Evolutionary conservation across 2,888 invertebrate genomes (phyloP).

Genomic region (Coelinius sp.): DNA sequence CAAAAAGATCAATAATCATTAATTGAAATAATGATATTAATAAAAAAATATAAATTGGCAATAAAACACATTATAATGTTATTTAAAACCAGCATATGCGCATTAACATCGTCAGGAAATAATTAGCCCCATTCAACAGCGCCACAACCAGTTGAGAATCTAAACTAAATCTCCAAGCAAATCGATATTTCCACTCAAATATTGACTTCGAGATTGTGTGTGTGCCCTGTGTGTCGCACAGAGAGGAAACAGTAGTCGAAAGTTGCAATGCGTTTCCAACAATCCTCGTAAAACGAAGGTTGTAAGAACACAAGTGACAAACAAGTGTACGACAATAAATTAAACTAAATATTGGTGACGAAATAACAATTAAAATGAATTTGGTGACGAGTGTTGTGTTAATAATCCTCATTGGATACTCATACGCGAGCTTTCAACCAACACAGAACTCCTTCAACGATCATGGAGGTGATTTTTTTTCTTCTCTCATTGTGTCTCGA

Average conservation of each 20-base stretch:
- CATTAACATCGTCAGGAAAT: not conserved
- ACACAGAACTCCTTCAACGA: slow-evolving; percentile 66
- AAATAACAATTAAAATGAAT: slow-evolving; percentile 55
- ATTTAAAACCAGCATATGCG: not conserved
- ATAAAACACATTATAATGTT: too few species aligned
- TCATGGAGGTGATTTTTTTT: slow-evolving; percentile 68
- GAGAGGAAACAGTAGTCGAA: slow-evolving; percentile 50
- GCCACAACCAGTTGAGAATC: slow-evolving; percentile 52
- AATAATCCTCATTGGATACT: slow-evolving; percentile 61
- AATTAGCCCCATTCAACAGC: slow-evolving; percentile 36
- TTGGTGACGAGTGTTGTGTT: slow-evolving; percentile 59
- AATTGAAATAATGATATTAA: too few species aligned
- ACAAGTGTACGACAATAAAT: slow-evolving; percentile 30
- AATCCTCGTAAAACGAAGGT: slow-evolving; percentile 26
- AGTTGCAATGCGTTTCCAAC: slow-evolving; percentile 50
- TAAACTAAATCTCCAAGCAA: slow-evolving; percentile 59
- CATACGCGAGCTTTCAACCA: slow-evolving; percentile 61
- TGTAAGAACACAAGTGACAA: slow-evolving; percentile 36
- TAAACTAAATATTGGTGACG: slow-evolving; percentile 29
- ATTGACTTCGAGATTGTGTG: slow-evolving; percentile 63
- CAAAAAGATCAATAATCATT: too few species aligned
- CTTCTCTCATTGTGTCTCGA: slow-evolving; percentile 5
- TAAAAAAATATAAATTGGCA: too few species aligned
- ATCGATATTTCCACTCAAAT: slow-evolving; percentile 70
- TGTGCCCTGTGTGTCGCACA: slow-evolving; percentile 39